These are phyloP conservation scores for Lampris incognitus DNA, from an alignment of 2,113 vertebrate genomes.

Conservation along the genomic window DNA sequence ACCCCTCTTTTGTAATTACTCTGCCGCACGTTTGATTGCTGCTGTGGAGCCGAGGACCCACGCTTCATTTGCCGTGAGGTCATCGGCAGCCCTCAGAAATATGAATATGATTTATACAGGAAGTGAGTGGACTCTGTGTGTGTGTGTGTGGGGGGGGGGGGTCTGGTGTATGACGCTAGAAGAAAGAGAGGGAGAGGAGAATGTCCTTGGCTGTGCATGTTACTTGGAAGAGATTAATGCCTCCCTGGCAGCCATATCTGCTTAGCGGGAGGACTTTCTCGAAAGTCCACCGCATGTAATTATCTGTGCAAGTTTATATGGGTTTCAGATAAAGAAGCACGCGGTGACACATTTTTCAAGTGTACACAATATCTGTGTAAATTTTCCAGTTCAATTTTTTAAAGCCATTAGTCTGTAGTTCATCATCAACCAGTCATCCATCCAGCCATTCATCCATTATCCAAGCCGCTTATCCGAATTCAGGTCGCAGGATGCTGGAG, in stretches of 20 bases:
- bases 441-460: no score
- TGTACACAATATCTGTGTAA: slow-evolving; percentile 50
- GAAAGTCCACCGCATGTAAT: slow-evolving; percentile 66
- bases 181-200: slow-evolving; percentile 23
- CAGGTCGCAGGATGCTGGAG: no score
- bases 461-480: no score
- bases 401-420: slow-evolving; percentile 6
- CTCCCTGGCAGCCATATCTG: slow-evolving; percentile 77
- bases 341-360: slow-evolving; percentile 49
- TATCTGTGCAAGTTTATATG: slow-evolving; percentile 64
- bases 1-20: slow-evolving; percentile 84
- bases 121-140: slow-evolving; percentile 45
- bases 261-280: slow-evolving; percentile 68
- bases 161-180: neutral
- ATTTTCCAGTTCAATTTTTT: slow-evolving; percentile 36
- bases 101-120: slow-evolving; percentile 76
- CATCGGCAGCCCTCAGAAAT: slow-evolving; percentile 80
- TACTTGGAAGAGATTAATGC: slow-evolving; percentile 73
- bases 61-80: slow-evolving; percentile 85
- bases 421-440: no score
- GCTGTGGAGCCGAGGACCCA: slow-evolving; percentile 77
- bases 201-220: slow-evolving; percentile 75
- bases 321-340: slow-evolving; percentile 63
- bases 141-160: slow-evolving; percentile 16
- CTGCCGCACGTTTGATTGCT: slow-evolving; percentile 75